phyloP scores from a whole-genome alignment of 2,113 vertebrate species.

The Bubo scandiacus region DNA sequence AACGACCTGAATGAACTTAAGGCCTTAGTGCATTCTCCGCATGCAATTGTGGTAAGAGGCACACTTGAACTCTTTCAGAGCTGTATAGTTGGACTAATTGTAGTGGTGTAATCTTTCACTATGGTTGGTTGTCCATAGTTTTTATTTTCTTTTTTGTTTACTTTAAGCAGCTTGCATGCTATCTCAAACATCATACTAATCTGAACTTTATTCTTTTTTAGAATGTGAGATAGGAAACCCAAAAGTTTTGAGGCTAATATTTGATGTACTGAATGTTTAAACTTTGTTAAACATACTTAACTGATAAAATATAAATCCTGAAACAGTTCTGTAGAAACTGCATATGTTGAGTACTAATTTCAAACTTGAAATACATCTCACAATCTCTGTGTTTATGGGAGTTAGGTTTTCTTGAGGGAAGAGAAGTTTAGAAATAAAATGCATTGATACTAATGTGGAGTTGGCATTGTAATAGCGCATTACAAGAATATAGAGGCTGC shows the following conservation, averaged over 20 bases:
- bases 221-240: background rate
- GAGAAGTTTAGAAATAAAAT: background rate
- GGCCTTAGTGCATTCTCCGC: slow-evolving; percentile 96
- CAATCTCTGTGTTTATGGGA: background rate
- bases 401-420: background rate
- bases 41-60: slow-evolving; percentile 94
- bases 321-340: slow-evolving; percentile 10
- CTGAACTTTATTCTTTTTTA: background rate
- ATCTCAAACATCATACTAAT: background rate
- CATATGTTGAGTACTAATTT: background rate
- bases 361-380: background rate
- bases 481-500: slow-evolving; percentile 14
- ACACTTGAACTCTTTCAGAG: slow-evolving; percentile 77
- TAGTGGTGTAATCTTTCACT: slow-evolving; percentile 69
- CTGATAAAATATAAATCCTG: slow-evolving; percentile 30
- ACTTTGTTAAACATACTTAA: background rate
- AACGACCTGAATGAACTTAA: slow-evolving; percentile 98
- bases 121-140: slow-evolving; percentile 27
- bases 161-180: slow-evolving; percentile 47
- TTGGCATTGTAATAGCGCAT: background rate
- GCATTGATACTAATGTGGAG: background rate
- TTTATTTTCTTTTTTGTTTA: slow-evolving; percentile 53
- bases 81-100: slow-evolving; percentile 72
- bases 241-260: background rate
- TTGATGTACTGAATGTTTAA: slow-evolving; percentile 29